A percentile compares a stretch with the other conserved stretches of the same genome.
These are phyloP conservation scores for Erpornis zantholeuca DNA, from an alignment of 2,113 vertebrate species.

Conservation along the genomic window DNA sequence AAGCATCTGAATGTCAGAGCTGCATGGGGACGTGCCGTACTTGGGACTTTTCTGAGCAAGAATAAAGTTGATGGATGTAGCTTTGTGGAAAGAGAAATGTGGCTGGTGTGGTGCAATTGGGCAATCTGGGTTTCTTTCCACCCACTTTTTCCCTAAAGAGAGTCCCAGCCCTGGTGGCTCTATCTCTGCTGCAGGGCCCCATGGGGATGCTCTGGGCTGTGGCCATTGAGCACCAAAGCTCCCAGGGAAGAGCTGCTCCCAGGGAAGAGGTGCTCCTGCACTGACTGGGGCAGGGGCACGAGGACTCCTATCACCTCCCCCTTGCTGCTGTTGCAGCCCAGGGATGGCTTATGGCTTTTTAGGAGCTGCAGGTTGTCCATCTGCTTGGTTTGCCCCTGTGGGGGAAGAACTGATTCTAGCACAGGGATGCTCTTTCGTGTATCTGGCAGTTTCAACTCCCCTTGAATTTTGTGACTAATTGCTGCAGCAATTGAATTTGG, in stretches of 20 bases:
- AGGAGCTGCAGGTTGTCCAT: not conserved
- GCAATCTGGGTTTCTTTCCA: not conserved
- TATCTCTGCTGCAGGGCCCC: not conserved
- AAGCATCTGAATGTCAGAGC: not conserved
- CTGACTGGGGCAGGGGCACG: accelerated
- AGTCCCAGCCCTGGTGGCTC: not conserved
- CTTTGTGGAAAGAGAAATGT: not conserved
- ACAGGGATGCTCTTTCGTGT: not conserved
- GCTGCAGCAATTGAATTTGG: not conserved
- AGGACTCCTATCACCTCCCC: accelerated
- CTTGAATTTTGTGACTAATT: not conserved
- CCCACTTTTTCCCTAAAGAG: not conserved
- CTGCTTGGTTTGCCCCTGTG: not conserved
- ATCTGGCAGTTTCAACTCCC: not conserved
- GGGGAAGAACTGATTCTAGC: not conserved
- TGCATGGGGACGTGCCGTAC: not conserved
- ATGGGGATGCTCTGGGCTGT: not conserved
- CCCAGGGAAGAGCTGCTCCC: not conserved
- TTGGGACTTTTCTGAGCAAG: not conserved
- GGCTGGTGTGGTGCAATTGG: not conserved
- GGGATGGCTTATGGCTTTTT: not conserved
- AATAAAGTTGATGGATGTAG: not conserved
- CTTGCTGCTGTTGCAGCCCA: not conserved
- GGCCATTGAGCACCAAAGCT: not conserved
- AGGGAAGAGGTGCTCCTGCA: not conserved